Percentiles rank a stretch among this genome's conserved stretches.
phyloP scores from a whole-genome alignment of 2,113 vertebrate species.

The Coptodon bakossiorum region DNA sequence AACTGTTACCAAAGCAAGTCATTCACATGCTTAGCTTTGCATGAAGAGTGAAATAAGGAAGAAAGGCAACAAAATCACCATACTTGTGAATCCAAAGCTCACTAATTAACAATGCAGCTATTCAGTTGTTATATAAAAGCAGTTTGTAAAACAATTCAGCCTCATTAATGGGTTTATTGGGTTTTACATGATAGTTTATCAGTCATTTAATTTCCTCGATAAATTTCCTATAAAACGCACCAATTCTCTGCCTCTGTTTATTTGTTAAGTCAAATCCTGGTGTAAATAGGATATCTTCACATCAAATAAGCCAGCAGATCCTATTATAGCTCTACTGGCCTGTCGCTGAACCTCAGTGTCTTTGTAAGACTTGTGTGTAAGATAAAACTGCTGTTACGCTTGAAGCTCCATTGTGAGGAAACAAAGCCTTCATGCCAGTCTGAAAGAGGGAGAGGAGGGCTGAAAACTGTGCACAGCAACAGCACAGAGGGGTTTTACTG shows the following conservation, averaged over 20 bases:
- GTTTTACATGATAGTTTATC: background rate
- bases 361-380: slow-evolving; percentile 8
- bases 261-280: background rate
- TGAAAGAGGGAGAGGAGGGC: background rate
- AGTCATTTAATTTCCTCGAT: background rate
- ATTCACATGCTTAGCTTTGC: background rate
- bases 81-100: background rate
- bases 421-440: background rate
- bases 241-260: background rate
- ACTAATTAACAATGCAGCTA: background rate
- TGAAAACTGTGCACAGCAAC: background rate
- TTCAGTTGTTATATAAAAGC: background rate
- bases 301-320: background rate
- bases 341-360: background rate
- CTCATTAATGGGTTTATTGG: background rate
- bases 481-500: slow-evolving; percentile 21
- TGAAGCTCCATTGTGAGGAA: background rate
- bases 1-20: background rate
- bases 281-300: slow-evolving; percentile 17
- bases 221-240: background rate
- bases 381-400: background rate
- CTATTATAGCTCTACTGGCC: slow-evolving; percentile 14
- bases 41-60: background rate
- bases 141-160: background rate
- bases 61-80: background rate